Evolutionary conservation across 2,113 vertebrate genomes (phyloP).

Genomic region (Hydrolagus affinis): DNA sequence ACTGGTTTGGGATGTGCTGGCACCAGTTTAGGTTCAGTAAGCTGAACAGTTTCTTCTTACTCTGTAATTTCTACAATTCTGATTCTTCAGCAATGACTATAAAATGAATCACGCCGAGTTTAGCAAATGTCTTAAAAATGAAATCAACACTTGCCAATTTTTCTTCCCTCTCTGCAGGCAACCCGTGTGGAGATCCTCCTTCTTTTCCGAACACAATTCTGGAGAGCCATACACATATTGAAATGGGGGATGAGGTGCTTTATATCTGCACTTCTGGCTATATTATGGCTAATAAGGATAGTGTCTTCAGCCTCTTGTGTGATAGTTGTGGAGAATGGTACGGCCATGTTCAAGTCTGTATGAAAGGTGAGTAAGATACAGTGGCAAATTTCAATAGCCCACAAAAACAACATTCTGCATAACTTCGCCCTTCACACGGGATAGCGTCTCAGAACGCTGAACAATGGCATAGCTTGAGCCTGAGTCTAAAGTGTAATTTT

Average conservation of each 20-base stretch:
- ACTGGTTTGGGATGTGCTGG: too few relatives aligned
- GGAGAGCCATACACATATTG: slow-evolving; percentile 69
- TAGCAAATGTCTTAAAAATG: not conserved
- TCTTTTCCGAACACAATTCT: slow-evolving; percentile 77
- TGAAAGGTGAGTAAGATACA: slow-evolving; percentile 65
- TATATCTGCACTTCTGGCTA: slow-evolving; percentile 72
- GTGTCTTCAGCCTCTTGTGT: slow-evolving; percentile 76
- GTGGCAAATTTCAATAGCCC: not conserved
- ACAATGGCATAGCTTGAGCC: too few relatives aligned
- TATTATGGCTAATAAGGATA: slow-evolving; percentile 56
- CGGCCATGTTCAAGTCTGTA: slow-evolving; percentile 75
- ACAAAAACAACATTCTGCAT: not conserved
- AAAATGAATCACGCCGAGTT: not conserved
- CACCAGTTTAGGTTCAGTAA: too few relatives aligned
- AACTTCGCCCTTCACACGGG: too few relatives aligned
- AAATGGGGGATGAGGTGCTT: slow-evolving; percentile 82
- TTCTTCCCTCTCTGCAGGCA: slow-evolving; percentile 50
- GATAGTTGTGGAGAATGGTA: slow-evolving; percentile 93
- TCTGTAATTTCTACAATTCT: too few relatives aligned
- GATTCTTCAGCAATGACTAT: not conserved
- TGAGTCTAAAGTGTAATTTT: too few relatives aligned
- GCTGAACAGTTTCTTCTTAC: too few relatives aligned
- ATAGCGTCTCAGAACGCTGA: too few relatives aligned
- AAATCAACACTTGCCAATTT: too few relatives aligned
- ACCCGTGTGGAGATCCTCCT: slow-evolving; percentile 77